Evolutionary conservation across 2,797 vertebrate genomes (phyloP), one percentile per base, ranked within the genome.

Genomic region (Brachyrhaphis roseni): DNA sequence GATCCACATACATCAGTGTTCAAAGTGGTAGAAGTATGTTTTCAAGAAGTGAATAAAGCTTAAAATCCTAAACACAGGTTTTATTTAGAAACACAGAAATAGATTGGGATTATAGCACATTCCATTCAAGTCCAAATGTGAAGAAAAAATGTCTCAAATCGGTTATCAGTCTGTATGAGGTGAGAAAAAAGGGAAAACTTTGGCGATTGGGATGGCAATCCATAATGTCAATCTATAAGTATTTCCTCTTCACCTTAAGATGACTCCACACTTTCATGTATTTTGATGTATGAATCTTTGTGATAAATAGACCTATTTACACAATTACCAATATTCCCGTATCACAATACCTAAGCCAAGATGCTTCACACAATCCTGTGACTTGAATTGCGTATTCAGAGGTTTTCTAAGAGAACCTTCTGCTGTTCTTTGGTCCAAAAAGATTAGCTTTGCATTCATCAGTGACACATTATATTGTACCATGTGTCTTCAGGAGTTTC

Each of bases 1-100:
- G 83, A 87, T 86, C 82, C 87, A 83, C 68, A 79, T 31, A 45
- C 43, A 45, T n/a, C 45, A 45, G 41, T 45, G 68, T 45, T 71
- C 26, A 26, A 71, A 41, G 12, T 68, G 39, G 43, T 43, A 70
- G 39, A 10, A 41, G 66, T n/a, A 26, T 11, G 41, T 71, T 45
- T 53, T 26, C 12, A 71, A 41, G 36, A 41, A 41, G 20, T n/a
- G 23, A 70, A 5, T n/a, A n/a, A 43, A 70, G 39, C 39, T 43
- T 20, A 43, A 70, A 70, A 26, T 70, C 23, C 23, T 26, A 23
- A 43, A 10, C 12, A 46, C n/a, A 71, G 15, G n/a, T 71, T 71
- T 45, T 71, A 45, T 71, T 45, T 45, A 45, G 12, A 46, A 71
- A 28, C 26, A 8, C 13, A 8, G 26, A 46, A 46, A 28, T 16